A percentile compares a stretch with the other conserved stretches of the same genome.
phyloP scores from a whole-genome alignment of 2,113 vertebrate species.

The Archocentrus centrarchus region DNA sequence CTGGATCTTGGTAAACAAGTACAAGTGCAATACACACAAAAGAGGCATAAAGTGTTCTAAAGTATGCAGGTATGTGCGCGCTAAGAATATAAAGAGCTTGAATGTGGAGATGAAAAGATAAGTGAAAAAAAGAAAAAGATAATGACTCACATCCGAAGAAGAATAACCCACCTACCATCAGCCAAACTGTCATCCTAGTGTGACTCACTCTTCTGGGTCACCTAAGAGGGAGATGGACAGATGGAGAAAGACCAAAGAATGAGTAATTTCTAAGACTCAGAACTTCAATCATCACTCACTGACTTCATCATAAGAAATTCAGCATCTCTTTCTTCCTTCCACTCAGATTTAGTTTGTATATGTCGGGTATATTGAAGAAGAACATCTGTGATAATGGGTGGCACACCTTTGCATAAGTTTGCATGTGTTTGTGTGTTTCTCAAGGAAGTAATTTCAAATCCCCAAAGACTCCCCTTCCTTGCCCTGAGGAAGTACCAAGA shows the following conservation, averaged over 20 bases:
- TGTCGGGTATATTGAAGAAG: background rate
- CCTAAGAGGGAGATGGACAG: slow-evolving; percentile 49
- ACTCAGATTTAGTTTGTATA: slow-evolving; percentile 8
- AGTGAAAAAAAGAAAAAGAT: background rate
- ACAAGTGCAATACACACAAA: slow-evolving; percentile 5
- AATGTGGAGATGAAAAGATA: background rate
- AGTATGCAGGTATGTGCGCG: background rate
- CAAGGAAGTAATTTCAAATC: slow-evolving; percentile 48
- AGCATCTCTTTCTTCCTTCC: background rate
- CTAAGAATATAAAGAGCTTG: background rate
- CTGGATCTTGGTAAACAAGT: background rate
- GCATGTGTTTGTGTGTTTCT: slow-evolving; percentile 12
- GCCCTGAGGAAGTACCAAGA: slow-evolving; percentile 12
- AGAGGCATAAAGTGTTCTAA: background rate
- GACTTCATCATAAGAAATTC: background rate
- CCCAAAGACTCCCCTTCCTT: slow-evolving; percentile 6
- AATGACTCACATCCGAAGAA: slow-evolving; percentile 13
- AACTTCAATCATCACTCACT: background rate
- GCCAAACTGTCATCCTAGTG: slow-evolving; percentile 49
- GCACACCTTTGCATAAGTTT: slow-evolving; percentile 1
- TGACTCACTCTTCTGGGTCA: slow-evolving; percentile 53
- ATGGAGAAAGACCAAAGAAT: slow-evolving; percentile 9
- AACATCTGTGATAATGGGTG: background rate
- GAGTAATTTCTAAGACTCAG: slow-evolving; percentile 2
- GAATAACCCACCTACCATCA: slow-evolving; percentile 77